phyloP scores from a whole-genome alignment of 2,113 vertebrate species.

The Athene noctua region DNA sequence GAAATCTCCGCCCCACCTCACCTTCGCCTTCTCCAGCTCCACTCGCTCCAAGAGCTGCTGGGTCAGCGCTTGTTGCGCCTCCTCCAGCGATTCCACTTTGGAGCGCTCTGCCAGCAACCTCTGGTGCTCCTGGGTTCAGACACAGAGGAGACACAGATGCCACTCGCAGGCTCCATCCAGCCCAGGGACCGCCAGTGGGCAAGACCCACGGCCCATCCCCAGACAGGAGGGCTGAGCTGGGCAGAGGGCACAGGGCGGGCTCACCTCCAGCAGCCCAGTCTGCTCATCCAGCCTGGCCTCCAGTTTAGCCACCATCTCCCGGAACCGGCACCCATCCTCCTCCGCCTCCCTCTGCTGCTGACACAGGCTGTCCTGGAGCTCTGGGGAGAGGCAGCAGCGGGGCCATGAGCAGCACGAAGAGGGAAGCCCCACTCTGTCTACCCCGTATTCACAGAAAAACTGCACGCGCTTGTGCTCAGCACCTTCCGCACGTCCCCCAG shows the following conservation, averaged over 20 bases:
- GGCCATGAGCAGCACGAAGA: neutral
- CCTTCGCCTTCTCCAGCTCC: constrained; percentile 88
- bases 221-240: too few relatives aligned
- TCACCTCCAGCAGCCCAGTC: constrained; percentile 85
- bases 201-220: fast-evolving
- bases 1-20: neutral
- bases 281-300: constrained; percentile 85
- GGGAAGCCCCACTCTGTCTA: neutral
- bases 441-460: neutral
- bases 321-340: constrained; percentile 79
- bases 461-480: neutral
- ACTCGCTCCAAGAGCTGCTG: constrained; percentile 84
- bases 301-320: constrained; percentile 84
- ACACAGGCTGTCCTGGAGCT: constrained; percentile 80
- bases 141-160: neutral
- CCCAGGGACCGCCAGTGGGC: neutral
- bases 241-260: neutral
- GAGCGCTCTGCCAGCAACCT: constrained; percentile 77
- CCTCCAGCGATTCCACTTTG: constrained; percentile 81
- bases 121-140: constrained; percentile 79
- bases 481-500: neutral
- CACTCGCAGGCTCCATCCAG: neutral
- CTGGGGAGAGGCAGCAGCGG: constrained; percentile 53
- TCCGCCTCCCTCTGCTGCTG: constrained; percentile 84
- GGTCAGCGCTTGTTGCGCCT: constrained; percentile 76